Base-by-base conservation (phyloP, 1,140 invertebrate genomes). In the Trigoniulus corallinus region DNA sequence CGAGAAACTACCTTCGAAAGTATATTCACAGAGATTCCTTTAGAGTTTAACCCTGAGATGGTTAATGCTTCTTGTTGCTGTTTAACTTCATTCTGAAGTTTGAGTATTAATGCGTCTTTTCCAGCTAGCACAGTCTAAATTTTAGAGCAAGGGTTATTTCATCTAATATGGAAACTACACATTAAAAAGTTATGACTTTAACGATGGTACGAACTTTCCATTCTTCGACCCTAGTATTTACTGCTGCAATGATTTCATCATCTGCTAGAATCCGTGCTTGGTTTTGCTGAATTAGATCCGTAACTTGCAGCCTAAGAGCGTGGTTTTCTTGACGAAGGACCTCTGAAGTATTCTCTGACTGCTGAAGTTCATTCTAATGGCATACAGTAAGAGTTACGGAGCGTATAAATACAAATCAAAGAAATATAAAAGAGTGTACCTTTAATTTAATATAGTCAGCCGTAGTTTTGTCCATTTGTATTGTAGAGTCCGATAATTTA, bases 151-250 rank as follows among this genome's bases (percentile, higher is more conserved):
- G 24, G 26, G 18, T 34, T n/a, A 4, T 37, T 24, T 20, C 52
- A 24, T 22, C 24, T 18, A 15, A 57, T 51, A 64, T 58, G 53
- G 51, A 48, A 42, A 27, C 21, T 1, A 51, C n/a, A 41, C 26
- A 37, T 34, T n/a, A 22, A 15, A 49, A 4, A 29, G 23, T 41
- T 39, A 22, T 15, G 20, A 41, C 26, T 48, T 39, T 18, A 18
- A 39, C 37, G 18, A 12, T 12, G 4, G 7, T 10, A 44, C 52
- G 47, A 68, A 84, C 81, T 72, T 82, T 83, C 76, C 82, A 82
- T 61, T 84, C 77, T 55, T 78, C 73, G 13, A 83, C 72, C 67
- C 80, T 75, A 25, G 70, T 61, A 59, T 80, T 77, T n/a, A 81
- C 70, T 34, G 76, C 75, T 50, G 69, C 62, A 55, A 77, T 72